Evolutionary conservation across 23 tunicate genomes (phyloP), one percentile per base, ranked within the genome.

Genomic region (Trididemnum miniatum): DNA sequence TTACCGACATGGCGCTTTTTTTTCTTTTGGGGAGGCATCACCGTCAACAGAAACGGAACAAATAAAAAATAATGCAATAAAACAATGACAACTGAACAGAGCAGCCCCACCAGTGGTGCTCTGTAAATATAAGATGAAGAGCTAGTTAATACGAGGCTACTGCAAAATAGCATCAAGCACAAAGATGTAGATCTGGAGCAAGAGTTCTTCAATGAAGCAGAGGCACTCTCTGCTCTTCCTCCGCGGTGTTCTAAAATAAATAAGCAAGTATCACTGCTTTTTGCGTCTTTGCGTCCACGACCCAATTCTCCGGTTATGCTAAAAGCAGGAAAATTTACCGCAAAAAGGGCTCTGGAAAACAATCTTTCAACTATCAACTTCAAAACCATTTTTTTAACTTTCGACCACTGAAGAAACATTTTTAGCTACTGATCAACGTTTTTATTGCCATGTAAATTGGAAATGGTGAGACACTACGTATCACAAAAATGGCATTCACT

Each of bases 1-100:
- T 62, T 62, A 18, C 5, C n/a, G 3, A 26, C 29, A 3, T 12
- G 25, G 23, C 3, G 67, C 67, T 62, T 62, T 4, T 62, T 62
- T 24, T 62, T 62, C 29, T 62, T 62, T 24, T 62, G 28, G 5
- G 76, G 76, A 34, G 76, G 76, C 9, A 71, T 26, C n/a, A 71
- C 76, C 5, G 76, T 71, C 36, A 71, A 32, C 31, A 71, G 23
- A 71, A 32, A 20, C 5, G 76, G 76, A 3, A 31, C 18, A 27
- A 71, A 27, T 9, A 71, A 71, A 35, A 71, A 71, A 12, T 5
- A 15, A n/a, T 71, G 76, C 3, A 34, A 18, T 18, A 25, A 34
- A 20, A 35, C 2, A 12, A 32, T 26, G 4, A 71, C 18, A 3
- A 35, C 20, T 32, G n/a, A 31, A 31, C 5, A 9, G 12, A 71